Evolutionary conservation across 2,113 vertebrate genomes (phyloP), one percentile per base, ranked within the genome.

Genomic region (Lota lota): DNA sequence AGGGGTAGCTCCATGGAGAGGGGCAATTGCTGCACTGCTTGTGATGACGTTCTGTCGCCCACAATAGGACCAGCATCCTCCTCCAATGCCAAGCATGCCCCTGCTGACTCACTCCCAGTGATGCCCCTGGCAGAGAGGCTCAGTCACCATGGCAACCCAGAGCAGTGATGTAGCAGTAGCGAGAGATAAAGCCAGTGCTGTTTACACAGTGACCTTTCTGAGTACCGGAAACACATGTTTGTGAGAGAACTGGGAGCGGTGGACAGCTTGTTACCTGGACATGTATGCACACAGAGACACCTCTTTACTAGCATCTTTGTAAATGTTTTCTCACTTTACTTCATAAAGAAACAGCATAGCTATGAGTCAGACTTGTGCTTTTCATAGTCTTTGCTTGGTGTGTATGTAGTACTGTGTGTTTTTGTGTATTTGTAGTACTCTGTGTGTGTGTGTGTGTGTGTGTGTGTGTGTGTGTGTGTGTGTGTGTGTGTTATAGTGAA

Each of bases 81-180:
- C 63, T 75, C 64, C 17, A 53, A 63, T 78, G 16, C 75, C 74
- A 77, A 76, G 78, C 24, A 15, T 4, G 22, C 57, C 59, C 53
- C 56, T 21, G 63, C 58, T 90, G 89, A 91, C 78, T 90, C 89
- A 89, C 70, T 74, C 72, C 70, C 59, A 21, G 75, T 72, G 50
- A 64, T 71, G 63, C 57, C 69, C 22, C 54, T 66, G 78, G 75
- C 59, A 15, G 21, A 73, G 73, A 79, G 8, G 60, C 47, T 63
- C 71, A n/a, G 73, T 91, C 79, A 54, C 79, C 66, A n/a, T 82
- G 79, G 91, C 62, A 86, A 89, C 79, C 18, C 22, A 18, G 40
- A 54, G 50, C 10, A 40, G 67, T 79, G 85, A 87, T 73, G 75
- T 73, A 75, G 79, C 69, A 79, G 72, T 77, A 73, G 65, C 8